Base-by-base conservation (phyloP, 2,113 vertebrate genomes). In the Microcebus tavaratra region DNA sequence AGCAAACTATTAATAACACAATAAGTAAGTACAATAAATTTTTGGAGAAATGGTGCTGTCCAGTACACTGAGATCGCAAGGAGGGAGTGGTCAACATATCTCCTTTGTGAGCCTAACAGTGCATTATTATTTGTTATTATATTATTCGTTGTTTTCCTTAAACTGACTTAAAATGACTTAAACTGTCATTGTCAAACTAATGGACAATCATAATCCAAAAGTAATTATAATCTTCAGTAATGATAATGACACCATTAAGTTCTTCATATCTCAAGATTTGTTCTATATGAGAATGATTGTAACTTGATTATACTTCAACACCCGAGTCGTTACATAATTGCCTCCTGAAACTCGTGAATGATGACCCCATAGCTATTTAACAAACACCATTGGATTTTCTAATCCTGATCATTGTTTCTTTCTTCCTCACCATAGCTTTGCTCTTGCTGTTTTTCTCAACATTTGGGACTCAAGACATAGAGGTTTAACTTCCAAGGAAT, bases 251-350 rank as follows among this genome's bases (percentile, higher is more conserved):
- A 14, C 50, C 50, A 14, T 50, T 89, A 82, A 91, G 73, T 57
- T 79, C 50, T 59, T 86, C 48, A 25, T 10, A 11, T 83, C 79
- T 86, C 48, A 39, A 94, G 88, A 88, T 95, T 67, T 93, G 76
- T 79, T 96, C 88, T 93, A 63, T 48, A 53, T 9, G 91, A 91
- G 93, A 92, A 88, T 31, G 31, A 82, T 9, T 78, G 76, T 92
- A 78, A 80, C 76, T 94, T 17, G 29, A 91, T 90, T 94, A 75
- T 53, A 31, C 72, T 63, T 88, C 72, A 53, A 20, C 50, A 50
- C 25, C n/a, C 15, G 34, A 73, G 78, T 45, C 63, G 18, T 85
- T 50, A 25, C 39, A 29, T 34, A 68, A 59, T 31, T 0, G 9
- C 15, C 36, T 48, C 55, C n/a, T 68, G 72, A 90, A 67, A 72